Conservation (phyloP, 2,888 invertebrate genomes). For the Heliconius ismenius region DNA sequence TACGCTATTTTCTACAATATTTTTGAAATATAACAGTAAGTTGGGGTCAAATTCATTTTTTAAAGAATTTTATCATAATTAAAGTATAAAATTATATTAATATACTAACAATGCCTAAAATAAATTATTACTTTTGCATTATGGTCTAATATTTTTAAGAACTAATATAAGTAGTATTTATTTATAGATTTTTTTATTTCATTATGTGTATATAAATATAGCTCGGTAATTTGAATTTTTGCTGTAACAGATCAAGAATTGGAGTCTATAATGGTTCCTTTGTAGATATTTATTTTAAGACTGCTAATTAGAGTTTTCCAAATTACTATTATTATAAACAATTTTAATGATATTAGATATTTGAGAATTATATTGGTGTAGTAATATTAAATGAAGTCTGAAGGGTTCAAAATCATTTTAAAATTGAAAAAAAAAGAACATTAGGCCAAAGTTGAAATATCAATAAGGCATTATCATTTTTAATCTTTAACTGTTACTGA, state of each 20-base stretch:
- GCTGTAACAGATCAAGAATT: background rate
- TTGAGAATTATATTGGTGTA: slow-evolving; percentile 15
- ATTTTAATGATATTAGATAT: slow-evolving; percentile 3
- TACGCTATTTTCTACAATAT: slow-evolving; percentile 25
- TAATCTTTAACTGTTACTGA: slow-evolving; percentile 12
- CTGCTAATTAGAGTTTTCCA: background rate
- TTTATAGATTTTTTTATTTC: background rate
- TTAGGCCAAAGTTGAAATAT: slow-evolving; percentile 18
- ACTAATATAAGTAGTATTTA: background rate
- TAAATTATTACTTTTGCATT: background rate
- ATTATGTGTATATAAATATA: background rate
- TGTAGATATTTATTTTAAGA: slow-evolving; percentile 10
- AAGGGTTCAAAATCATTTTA: slow-evolving; percentile 12
- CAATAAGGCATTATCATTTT: slow-evolving; percentile 21
- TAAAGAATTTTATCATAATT: slow-evolving; percentile 1
- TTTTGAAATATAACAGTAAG: slow-evolving; percentile 2
- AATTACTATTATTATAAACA: slow-evolving; percentile 4
- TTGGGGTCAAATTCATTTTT: slow-evolving; percentile 9
- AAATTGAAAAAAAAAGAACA: background rate
- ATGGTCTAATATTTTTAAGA: background rate
- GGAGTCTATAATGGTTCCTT: background rate
- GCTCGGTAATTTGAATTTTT: background rate
- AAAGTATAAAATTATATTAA: background rate
- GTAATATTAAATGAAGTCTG: slow-evolving; percentile 6
- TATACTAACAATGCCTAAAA: background rate